Conservation (phyloP, 1,140 invertebrate genomes). For the Pollicipes pollicipes region DNA sequence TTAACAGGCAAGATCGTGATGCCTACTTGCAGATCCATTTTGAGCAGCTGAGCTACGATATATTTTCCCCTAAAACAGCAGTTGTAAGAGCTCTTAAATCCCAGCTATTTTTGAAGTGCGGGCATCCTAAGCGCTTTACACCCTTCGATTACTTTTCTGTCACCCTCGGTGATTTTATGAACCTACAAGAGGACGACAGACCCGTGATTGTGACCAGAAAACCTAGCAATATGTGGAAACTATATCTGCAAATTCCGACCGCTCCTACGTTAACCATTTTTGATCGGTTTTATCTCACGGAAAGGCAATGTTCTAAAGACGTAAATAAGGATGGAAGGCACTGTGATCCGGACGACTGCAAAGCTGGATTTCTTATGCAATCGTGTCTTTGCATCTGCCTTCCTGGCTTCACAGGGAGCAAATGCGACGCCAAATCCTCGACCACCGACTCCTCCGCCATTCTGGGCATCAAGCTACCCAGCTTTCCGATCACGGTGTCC, state of each 20-base stretch:
- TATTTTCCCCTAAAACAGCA: not conserved
- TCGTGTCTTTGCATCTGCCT: not conserved
- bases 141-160: not conserved
- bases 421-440: not conserved
- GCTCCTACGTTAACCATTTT: not conserved
- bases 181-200: not conserved
- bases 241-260: not conserved
- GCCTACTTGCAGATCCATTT: not conserved
- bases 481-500: not conserved
- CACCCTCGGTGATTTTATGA: not conserved
- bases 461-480: not conserved
- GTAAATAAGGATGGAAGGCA: not conserved
- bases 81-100: not conserved
- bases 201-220: not conserved
- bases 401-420: not conserved
- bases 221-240: not conserved
- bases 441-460: not conserved
- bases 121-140: not conserved
- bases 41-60: not conserved
- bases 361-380: not conserved
- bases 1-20: not conserved
- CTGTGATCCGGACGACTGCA: not conserved
- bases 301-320: not conserved
- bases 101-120: not conserved
- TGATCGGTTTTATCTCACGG: not conserved